A percentile compares a stretch with the other conserved stretches of the same genome.
These are phyloP conservation scores for Scaptomyza caliginosa DNA, from an alignment of 2,888 invertebrate genomes.

Conservation along the genomic window DNA sequence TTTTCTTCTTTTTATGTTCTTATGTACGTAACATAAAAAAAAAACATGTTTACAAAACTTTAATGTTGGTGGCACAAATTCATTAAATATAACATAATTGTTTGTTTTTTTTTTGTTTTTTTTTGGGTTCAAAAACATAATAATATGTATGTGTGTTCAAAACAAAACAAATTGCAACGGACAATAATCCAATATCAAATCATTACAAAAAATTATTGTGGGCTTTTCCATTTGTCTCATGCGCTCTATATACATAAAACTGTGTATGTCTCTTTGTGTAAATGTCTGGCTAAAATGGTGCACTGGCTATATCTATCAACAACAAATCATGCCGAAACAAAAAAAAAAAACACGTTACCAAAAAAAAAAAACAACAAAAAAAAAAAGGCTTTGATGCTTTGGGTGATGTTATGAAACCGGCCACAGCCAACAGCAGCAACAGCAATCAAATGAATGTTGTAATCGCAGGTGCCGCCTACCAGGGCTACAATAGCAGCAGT, in stretches of 20 bases:
- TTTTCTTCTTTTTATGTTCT: slow-evolving; percentile 79
- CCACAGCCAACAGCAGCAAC: slow-evolving; percentile 75
- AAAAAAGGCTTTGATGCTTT: slow-evolving; percentile 89
- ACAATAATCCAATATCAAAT: slow-evolving; percentile 22
- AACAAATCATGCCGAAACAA: slow-evolving; percentile 41
- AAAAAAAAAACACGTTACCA: slow-evolving; percentile 29
- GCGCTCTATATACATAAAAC: slow-evolving; percentile 46
- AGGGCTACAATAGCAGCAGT: slow-evolving; percentile 55
- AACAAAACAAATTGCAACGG: slow-evolving; percentile 22
- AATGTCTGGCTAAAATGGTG: slow-evolving; percentile 71
- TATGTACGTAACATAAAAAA: slow-evolving; percentile 70
- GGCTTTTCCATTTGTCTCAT: slow-evolving; percentile 69
- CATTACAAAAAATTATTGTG: slow-evolving; percentile 43
- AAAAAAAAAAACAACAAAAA: background rate
- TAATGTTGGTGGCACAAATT: slow-evolving; percentile 82
- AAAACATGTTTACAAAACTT: slow-evolving; percentile 58
- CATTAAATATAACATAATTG: slow-evolving; percentile 37
- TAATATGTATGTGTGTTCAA: slow-evolving; percentile 19
- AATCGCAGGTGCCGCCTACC: slow-evolving; percentile 80
- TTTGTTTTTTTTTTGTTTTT: too few relatives aligned
- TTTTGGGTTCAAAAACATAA: slow-evolving; percentile 31
- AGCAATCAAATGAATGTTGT: slow-evolving; percentile 83
- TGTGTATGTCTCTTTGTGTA: slow-evolving; percentile 75
- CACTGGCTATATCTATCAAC: slow-evolving; percentile 57
- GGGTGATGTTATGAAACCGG: slow-evolving; percentile 89